phyloP scores from a whole-genome alignment of 2,113 vertebrate genomes.

The Salvelinus sp. region DNA sequence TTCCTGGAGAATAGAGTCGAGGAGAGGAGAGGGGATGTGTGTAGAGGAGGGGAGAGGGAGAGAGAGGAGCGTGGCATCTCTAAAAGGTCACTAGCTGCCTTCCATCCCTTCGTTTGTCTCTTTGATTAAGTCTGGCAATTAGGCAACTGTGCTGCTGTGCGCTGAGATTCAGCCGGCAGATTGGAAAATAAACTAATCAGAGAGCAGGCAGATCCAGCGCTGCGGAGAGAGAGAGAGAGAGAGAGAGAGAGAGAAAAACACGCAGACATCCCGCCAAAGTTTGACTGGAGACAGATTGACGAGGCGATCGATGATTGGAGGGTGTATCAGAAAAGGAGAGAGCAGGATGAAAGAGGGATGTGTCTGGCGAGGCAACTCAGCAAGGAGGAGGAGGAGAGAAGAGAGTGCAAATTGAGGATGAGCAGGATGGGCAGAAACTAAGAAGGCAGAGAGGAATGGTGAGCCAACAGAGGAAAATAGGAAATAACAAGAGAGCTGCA shows the following conservation, averaged over 20 bases:
- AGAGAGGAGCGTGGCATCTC: constrained; percentile 44
- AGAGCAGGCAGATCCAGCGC: not conserved
- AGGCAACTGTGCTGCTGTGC: constrained; percentile 48
- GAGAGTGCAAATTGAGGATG: constrained; percentile 14
- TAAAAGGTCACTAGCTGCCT: constrained; percentile 66
- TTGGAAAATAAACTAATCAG: constrained; percentile 72
- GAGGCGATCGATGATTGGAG: not conserved
- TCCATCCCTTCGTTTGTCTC: constrained; percentile 69
- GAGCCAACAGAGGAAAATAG: constrained; percentile 7
- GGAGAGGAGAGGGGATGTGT: no score
- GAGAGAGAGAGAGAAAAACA: not conserved
- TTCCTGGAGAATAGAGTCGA: constrained; percentile 36
- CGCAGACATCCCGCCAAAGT: not conserved
- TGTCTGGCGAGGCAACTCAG: not conserved
- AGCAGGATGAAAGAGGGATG: constrained; percentile 3
- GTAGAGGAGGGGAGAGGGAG: not conserved
- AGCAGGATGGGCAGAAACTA: not conserved
- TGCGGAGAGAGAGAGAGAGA: not conserved
- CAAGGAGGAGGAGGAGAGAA: constrained; percentile 4
- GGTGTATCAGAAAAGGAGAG: not conserved
- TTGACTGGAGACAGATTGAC: not conserved
- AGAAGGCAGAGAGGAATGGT: constrained; percentile 13
- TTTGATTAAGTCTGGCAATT: constrained; percentile 76
- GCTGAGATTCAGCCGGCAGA: constrained; percentile 48
- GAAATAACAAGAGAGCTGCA: not conserved